Percentiles rank a stretch among this genome's conserved stretches.
Conservation (phyloP, 2,888 invertebrate genomes). For the Epistrophe grossulariae region DNA sequence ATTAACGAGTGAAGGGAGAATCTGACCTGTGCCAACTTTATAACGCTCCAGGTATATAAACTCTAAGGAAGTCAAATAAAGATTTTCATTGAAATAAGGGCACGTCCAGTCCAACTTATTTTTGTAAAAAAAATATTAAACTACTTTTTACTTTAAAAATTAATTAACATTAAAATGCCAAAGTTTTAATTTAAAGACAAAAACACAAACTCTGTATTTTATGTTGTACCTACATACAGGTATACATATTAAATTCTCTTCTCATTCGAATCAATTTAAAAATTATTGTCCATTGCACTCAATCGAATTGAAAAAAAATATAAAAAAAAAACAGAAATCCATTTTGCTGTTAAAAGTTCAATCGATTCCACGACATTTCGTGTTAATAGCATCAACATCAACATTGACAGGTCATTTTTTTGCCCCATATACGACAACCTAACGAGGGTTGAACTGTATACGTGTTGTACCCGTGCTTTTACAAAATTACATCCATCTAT, state of each 20-base stretch:
- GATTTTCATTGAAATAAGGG: too few relatives aligned
- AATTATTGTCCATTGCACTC: conserved; percentile 11
- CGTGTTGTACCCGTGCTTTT: conserved; percentile 49
- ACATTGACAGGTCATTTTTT: conserved; percentile 62
- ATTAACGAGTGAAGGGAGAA: too few relatives aligned
- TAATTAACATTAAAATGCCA: background rate
- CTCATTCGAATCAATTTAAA: conserved; percentile 8
- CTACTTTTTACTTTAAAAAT: too few relatives aligned
- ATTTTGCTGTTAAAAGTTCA: conserved; percentile 63
- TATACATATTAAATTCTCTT: background rate
- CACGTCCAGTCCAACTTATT: too few relatives aligned
- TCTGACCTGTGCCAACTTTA: too few relatives aligned
- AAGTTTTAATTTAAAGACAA: background rate
- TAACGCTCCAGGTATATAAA: too few relatives aligned
- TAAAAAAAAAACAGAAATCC: conserved; percentile 31
- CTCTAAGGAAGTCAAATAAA: too few relatives aligned
- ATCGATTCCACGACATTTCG: conserved; percentile 50
- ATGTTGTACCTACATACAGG: too few relatives aligned
- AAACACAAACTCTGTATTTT: background rate
- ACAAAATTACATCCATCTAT: conserved; percentile 72
- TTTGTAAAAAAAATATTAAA: too few relatives aligned
- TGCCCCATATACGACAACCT: background rate
- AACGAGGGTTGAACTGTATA: conserved; percentile 48
- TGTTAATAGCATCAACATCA: conserved; percentile 52
- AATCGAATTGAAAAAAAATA: background rate